Base-by-base conservation (phyloP, 2,888 invertebrate genomes). In the Drosophila austrosaltans region DNA sequence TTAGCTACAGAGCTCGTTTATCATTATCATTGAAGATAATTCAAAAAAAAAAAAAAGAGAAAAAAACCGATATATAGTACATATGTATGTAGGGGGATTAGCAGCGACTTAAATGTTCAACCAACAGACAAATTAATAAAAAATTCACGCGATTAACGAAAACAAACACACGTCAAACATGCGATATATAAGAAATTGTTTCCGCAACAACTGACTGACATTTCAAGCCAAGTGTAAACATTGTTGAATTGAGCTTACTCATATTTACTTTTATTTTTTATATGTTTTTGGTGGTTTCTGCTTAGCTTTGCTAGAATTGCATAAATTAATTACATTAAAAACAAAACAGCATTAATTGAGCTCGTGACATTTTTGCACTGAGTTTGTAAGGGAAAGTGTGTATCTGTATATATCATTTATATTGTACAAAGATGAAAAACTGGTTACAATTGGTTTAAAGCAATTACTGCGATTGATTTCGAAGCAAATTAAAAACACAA, bases 271-370 rank as follows among this genome's bases (percentile, higher is more conserved):
- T 39, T 66, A 16, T 59, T 63, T 63, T 72, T 16, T 16, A 16
- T 16, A 16, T 75, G 74, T 66, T 48, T 68, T 62, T 69, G 16
- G 16, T 59, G 67, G 61, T 77, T 64, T 58, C 16, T 72, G 61
- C 66, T 72, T 70, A 53, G 53, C 62, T 75, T 72, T 57, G 75
- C 66, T 78, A 69, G 72, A 85, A 79, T 70, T 78, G 86, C 78
- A 80, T 82, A 81, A 81, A 82, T 82, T 86, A 86, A 86, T 81
- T 86, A 81, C 81, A 83, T 67, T 73, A 70, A 69, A 75, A 76
- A 54, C 44, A 20, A 56, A 56, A 56, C 56, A 56, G 28, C 86
- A 82, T 79, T 83, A 82, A 82, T 76, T 66, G 83, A 72, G 79
- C 82, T 86, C 86, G 86, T 82, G 86, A 86, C 81, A 81, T 86